Conservation (phyloP, 2,797 vertebrate species). For the Hafferia zeledoni region DNA sequence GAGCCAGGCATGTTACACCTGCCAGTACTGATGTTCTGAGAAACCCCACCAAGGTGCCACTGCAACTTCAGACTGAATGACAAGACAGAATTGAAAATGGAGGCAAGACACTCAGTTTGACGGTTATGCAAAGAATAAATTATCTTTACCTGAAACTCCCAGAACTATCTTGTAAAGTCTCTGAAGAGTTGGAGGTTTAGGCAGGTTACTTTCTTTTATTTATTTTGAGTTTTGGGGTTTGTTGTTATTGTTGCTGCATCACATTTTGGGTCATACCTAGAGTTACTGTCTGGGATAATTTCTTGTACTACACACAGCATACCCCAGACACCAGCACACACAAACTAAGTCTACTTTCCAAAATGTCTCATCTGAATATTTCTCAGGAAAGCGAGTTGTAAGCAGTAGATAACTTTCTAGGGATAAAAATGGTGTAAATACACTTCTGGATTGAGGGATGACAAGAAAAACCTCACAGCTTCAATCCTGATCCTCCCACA, state of each 20-base stretch:
- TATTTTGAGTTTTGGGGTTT: neutral
- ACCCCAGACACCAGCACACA: neutral
- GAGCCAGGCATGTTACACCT: neutral
- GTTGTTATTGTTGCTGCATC: neutral
- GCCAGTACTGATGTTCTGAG: neutral
- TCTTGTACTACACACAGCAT: neutral
- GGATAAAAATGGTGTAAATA: slow-evolving; percentile 5
- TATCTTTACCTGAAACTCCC: neutral
- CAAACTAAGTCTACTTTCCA: neutral
- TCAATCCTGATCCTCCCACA: neutral
- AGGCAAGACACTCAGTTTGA: neutral
- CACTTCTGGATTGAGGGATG: slow-evolving; percentile 9
- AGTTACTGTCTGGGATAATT: neutral
- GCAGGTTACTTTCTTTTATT: fast-evolving
- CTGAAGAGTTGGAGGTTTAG: neutral
- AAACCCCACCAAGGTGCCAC: neutral
- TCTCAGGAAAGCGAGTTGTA: neutral
- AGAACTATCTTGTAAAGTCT: neutral
- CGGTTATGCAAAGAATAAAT: neutral
- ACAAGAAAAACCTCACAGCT: neutral
- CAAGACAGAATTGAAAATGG: neutral
- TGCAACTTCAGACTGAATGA: neutral
- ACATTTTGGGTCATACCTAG: neutral
- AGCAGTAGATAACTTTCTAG: neutral
- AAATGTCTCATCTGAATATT: neutral